Base-by-base conservation (phyloP, 2,888 invertebrate genomes). In the Norana najaformis region DNA sequence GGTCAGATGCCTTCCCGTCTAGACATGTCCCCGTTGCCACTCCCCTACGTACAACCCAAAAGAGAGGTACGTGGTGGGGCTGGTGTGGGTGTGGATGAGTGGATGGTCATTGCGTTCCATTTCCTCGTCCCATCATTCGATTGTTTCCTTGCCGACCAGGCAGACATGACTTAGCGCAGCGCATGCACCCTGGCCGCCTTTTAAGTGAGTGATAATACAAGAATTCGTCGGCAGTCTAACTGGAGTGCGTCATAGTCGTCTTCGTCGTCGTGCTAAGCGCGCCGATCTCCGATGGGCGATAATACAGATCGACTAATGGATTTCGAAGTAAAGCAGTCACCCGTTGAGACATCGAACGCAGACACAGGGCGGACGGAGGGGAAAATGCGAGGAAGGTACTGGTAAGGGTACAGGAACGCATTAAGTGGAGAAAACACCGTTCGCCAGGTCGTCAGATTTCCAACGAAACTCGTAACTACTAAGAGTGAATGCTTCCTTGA, bases 171-270 rank as follows among this genome's bases (percentile, higher is more conserved):
- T 69, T 30, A 69, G 30, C 69, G 69, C n/a, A 0, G n/a, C 5
- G 69, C 69, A n/a, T n/a, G 69, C 69, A n/a, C 30, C 30, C 0
- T 69, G 30, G 69, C 69, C 69, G 69, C 69, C 69, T n/a, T 30
- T n/a, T n/a, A 69, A 69, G n/a, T 69, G 69, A 69, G 69, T n/a
- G 69, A 69, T 69, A 69, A 69, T 69, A 69, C 69, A 69, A 69
- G 69, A 30, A n/a, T 69, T 69, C n/a, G 69, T 69, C 69, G n/a
- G 30, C 69, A 8, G 6, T 69, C 69, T 69, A n/a, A 69, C 6
- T 69, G 8, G 69, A 30, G 69, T 69, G 69, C 69, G 30, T 69
- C 47, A 47, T 47, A 47, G 47, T 47, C 47, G 23, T 47, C 69
- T 30, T 69, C 69, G n/a, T 6, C 69, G 69, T 69, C 69, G n/a